Evolutionary conservation across 2,113 vertebrate genomes (phyloP), one percentile per base, ranked within the genome.

Genomic region (Aegotheles bennettii): DNA sequence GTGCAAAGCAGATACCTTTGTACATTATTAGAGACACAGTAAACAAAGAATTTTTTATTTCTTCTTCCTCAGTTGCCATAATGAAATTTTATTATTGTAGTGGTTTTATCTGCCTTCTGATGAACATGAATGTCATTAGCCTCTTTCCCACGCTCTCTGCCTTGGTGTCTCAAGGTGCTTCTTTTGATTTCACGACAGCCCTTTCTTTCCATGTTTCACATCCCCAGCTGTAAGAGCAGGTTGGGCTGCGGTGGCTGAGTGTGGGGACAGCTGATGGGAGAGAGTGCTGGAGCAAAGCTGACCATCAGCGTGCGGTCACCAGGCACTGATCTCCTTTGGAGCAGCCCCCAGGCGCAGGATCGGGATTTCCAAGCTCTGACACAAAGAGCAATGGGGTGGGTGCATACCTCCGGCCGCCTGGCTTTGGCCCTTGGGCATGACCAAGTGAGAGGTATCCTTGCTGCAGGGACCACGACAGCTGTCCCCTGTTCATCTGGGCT

Each of bases 261-360:
- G 56, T 0, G 1, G 50, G 60, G 33, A 77, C 80, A 60, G 63
- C 28, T 0, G 13, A 5, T 0, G 19, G 57, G 11, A 67, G 9
- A n/a, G 20, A 82, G 12, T 0, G 2, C 74, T 54, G 43, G 19
- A 45, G 78, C 40, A 69, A 43, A 76, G 31, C 36, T 25, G 48
- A 6, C 21, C 0, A 0, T 43, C 0, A 1, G 14, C 0, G 0
- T 7, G 19, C 0, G 0, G 24, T 4, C 1, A 0, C 82, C 69
- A 78, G 67, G 17, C 24, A 1, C 43, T 68, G 8, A 7, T 33
- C 24, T 16, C 8, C 42, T 75, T 31, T 23, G 42, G 24, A 67
- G 74, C 0, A 4, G 14, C 38, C 42, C 38, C 42, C 0, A 14
- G 40, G 60, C 25, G 56, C n/a, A 80, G 40, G 35, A 26, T 0